phyloP scores from a whole-genome alignment of 2,113 vertebrate species.

The Malurus melanocephalus region DNA sequence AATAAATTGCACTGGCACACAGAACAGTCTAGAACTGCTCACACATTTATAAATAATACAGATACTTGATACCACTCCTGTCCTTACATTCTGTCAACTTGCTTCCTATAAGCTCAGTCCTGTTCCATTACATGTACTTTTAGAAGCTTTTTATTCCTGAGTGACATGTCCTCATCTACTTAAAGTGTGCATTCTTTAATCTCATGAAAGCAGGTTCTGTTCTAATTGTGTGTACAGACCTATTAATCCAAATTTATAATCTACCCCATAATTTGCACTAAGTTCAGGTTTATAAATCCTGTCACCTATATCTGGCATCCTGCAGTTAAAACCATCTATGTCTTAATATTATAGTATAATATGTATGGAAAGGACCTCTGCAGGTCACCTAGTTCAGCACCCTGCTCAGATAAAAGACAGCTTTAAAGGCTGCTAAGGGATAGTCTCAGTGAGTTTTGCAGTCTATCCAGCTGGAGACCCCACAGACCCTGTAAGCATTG shows the following conservation, averaged over 20 bases:
- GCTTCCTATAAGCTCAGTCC: background rate
- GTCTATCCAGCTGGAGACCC: background rate
- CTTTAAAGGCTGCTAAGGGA: background rate
- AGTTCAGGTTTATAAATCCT: background rate
- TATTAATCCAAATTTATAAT: background rate
- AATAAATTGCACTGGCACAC: background rate
- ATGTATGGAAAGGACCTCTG: background rate
- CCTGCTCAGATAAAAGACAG: background rate
- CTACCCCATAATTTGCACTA: background rate
- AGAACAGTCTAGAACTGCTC: background rate
- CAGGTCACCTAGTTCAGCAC: background rate
- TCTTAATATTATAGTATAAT: background rate
- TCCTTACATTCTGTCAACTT: background rate
- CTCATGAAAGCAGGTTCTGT: background rate
- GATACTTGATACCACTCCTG: background rate
- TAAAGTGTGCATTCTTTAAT: background rate
- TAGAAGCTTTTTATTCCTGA: background rate
- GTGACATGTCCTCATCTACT: background rate
- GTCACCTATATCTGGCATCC: background rate
- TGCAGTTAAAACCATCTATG: background rate
- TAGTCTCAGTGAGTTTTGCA: background rate
- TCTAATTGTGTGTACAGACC: background rate
- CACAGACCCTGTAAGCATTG: background rate
- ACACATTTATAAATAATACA: background rate
- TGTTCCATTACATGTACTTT: background rate